Evolutionary conservation across 2,113 vertebrate species (phyloP).

Genomic region (Helogale parvula): DNA sequence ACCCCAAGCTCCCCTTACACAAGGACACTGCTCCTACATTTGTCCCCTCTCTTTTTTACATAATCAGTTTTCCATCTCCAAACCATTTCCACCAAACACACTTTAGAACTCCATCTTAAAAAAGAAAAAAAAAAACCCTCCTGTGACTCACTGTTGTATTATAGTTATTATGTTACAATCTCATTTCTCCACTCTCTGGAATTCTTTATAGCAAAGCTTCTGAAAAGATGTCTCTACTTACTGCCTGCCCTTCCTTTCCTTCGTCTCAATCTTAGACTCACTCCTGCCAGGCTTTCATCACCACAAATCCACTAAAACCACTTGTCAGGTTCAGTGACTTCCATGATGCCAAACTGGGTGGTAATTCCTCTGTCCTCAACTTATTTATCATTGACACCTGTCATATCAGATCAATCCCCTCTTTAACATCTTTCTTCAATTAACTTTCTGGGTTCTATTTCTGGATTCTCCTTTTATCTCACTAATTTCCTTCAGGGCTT

Average conservation of each 20-base stretch:
- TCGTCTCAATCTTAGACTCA: background rate
- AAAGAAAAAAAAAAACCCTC: no score
- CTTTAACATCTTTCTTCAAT: background rate
- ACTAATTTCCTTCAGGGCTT: background rate
- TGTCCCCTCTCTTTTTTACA: background rate
- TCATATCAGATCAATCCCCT: background rate
- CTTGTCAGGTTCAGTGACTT: background rate
- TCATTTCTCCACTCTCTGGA: background rate
- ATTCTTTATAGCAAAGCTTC: background rate
- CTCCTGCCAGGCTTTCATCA: background rate
- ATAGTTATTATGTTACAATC: background rate
- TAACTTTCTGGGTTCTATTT: background rate
- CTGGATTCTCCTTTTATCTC: background rate
- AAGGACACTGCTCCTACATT: background rate
- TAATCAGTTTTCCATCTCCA: background rate
- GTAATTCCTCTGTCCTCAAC: background rate
- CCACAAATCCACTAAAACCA: background rate
- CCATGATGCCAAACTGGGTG: background rate
- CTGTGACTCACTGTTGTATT: background rate
- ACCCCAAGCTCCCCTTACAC: background rate
- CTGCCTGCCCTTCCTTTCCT: background rate
- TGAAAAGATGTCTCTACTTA: background rate
- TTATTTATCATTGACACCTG: background rate
- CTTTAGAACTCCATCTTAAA: background rate
- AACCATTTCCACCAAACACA: background rate